Conservation (phyloP, 2,797 vertebrate genomes). For the Neoniphon sammara region DNA sequence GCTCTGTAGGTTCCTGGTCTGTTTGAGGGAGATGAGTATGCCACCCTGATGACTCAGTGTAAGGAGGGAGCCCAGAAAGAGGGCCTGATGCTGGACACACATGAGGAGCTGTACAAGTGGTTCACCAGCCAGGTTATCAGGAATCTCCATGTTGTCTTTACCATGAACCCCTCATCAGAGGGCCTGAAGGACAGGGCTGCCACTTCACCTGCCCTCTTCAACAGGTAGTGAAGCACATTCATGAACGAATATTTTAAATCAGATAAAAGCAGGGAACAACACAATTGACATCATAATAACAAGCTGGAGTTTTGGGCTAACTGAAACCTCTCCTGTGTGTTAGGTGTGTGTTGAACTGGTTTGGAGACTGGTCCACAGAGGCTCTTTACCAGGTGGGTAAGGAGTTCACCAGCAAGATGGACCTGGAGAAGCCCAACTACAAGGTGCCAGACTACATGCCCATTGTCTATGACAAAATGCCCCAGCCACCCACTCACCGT, state of each 20-base stretch:
- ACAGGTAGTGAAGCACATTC: conserved; percentile 84
- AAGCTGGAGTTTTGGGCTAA: background rate
- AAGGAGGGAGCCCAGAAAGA: conserved; percentile 99
- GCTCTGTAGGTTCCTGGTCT: conserved; percentile 92
- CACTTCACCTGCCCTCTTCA: conserved; percentile 98
- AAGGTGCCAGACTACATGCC: conserved; percentile 99
- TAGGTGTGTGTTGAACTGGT: conserved; percentile 99
- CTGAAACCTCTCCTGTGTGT: background rate
- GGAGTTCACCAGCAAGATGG: conserved; percentile 99
- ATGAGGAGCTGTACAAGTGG: conserved; percentile 99
- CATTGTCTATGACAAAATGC: conserved; percentile 94
- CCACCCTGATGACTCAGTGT: conserved; percentile 98
- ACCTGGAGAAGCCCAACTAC: conserved; percentile 98
- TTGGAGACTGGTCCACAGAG: conserved; percentile 99
- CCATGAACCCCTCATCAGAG: conserved; percentile 99
- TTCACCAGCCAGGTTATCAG: conserved; percentile 99
- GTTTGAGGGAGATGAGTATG: conserved; percentile 98
- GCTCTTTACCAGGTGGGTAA: conserved; percentile 98
- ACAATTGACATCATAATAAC: too few species aligned
- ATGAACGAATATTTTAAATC: background rate
- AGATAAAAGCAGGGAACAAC: background rate
- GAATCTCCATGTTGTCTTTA: conserved; percentile 99
- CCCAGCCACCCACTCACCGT: conserved; percentile 92
- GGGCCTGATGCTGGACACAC: conserved; percentile 98
- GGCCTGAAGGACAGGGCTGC: conserved; percentile 98